Base-by-base conservation (phyloP, 2,888 invertebrate species). In the Anthrax anthrax region DNA sequence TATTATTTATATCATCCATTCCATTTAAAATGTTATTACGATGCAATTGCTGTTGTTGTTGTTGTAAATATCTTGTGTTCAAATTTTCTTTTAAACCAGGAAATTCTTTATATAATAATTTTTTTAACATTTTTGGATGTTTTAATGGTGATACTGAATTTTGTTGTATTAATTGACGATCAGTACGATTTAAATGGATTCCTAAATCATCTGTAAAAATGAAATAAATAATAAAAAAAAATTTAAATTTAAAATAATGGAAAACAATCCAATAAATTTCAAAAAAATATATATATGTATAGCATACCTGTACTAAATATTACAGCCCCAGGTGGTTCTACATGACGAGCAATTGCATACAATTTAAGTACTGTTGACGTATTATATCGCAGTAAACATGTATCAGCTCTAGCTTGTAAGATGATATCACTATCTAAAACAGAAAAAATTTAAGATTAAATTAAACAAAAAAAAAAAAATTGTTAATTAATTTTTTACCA, bases 341-440 rank as follows among this genome's bases (percentile, higher is more conserved):
- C 73, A 53, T 78, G 78, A 48, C 79, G 73, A 1, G 67, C 64
- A 45, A 69, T 65, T 6, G 81, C 84, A 56, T 77, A 77, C 17
- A 86, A 63, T 58, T 77, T 78, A 32, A 79, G 73, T 43, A 76
- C 74, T 42, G 80, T 73, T 2, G 78, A 75, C 2, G 80, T 75
- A 59, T 84, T 84, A 56, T 81, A 85, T 18, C 82, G 70, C 17
- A 82, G 61, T 48, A 75, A 73, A 56, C 84, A 85, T 17, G 82
- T 70, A 60, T 84, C 81, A 1, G 74, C 72, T 49, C 69, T 56
- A 4, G 69, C 65, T 54, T 69, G 69, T 5, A 63, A 51, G 32
- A 68, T 62, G 18, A 68, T 63, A 46, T 69, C 67, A 43, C 67
- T 68, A 23, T 68, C 69, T 58, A 45, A 14, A 47, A 45, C 4